Conservation (phyloP, 2,113 vertebrate genomes). For the Lepisosteus osseus region DNA sequence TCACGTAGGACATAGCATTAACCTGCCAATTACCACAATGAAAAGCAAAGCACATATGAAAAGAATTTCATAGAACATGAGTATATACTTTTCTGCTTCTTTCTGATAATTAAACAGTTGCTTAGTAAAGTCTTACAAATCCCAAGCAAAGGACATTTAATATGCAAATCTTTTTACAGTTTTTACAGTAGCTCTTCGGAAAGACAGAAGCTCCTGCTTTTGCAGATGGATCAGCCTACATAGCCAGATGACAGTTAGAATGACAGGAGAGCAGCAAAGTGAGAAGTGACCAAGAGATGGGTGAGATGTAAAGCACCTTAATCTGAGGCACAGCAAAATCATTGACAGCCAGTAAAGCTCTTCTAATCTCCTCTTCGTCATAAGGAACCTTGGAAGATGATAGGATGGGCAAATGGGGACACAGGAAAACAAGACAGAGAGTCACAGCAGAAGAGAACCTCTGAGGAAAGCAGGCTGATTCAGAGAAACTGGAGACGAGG, state of each 20-base stretch:
- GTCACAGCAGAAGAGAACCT: background rate
- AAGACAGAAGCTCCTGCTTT: too few species aligned
- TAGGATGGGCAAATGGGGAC: conserved; percentile 18
- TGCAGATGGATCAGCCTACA: too few species aligned
- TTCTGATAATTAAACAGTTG: too few species aligned
- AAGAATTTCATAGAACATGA: too few species aligned
- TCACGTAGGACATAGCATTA: too few species aligned
- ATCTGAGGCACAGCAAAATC: conserved; percentile 70
- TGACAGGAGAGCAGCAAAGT: conserved; percentile 21
- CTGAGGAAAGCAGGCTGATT: background rate
- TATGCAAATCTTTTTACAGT: too few species aligned
- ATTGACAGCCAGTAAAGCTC: conserved; percentile 66
- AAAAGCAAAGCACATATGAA: too few species aligned
- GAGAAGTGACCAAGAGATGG: background rate
- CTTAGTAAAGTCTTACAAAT: too few species aligned
- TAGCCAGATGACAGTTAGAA: background rate
- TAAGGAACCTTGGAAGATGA: conserved; percentile 54
- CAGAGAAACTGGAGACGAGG: conserved; percentile 7
- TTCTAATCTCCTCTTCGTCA: conserved; percentile 59
- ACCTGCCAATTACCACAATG: too few species aligned
- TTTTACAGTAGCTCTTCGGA: too few species aligned
- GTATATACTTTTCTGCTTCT: too few species aligned
- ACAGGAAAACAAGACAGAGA: conserved; percentile 4
- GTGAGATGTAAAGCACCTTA: conserved; percentile 52
- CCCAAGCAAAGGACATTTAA: too few species aligned